Base-by-base conservation (phyloP, 2,797 vertebrate species). In the Mormyrops attenuatus region DNA sequence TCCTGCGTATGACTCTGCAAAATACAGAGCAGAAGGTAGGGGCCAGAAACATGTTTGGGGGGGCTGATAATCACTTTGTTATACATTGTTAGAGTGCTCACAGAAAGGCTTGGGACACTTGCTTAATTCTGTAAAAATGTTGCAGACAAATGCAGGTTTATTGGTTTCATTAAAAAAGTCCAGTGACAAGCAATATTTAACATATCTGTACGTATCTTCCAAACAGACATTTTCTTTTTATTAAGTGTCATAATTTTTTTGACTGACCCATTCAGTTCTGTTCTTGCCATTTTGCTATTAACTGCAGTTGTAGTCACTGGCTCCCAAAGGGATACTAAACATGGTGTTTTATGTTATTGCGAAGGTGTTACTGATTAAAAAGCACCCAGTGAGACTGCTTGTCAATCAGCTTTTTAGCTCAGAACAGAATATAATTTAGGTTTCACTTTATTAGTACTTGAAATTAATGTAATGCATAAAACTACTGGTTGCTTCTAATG, bases 1-100 rank as follows among this genome's bases (percentile, higher is more conserved):
- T 99, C 92, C 96, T 99, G 38, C 96, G 98, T 89, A 97, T 91
- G 69, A 99, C 99, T 94, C 96, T 99, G 55, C 98, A 99, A 95
- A 98, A 94, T 93, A 99, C 98, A 53, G 96, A 98, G 30, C 97
- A 97, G 95, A 97, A 98, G 97, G 98, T 99, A 15, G 66, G 30
- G 11, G 66, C 26, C 30, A 73, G 66, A 34, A 73, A 34, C 0
- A 5, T 15, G 30, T 73, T 69, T 73, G 66, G 66, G 63, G 22
- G 66, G 30, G 30, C 30, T 38, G 66, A 2, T 15, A 34, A 34
- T 15, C 26, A 69, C 9, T 73, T 73, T 73, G 0, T 34, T 69
- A 34, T 5, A 69, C 11, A 34, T 69, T 34, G 63, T 69, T 69
- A 34, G 3, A 69, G 63, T 34, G 63, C 63, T 34, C 11, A 69